Base-by-base conservation (phyloP, 2,888 invertebrate genomes). In the Tetranychus truncatus region DNA sequence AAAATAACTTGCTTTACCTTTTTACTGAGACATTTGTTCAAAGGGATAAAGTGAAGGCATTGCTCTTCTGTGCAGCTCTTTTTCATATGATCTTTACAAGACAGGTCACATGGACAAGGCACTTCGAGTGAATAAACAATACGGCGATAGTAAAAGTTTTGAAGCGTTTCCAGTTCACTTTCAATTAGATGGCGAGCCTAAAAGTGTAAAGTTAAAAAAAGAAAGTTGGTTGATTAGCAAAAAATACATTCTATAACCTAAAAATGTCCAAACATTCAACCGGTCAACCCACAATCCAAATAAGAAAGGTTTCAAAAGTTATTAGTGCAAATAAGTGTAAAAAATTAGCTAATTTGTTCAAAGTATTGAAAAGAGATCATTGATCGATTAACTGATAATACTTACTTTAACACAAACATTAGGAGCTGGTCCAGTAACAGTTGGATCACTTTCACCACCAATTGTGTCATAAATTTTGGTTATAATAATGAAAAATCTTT, bases 11-110 rank as follows among this genome's bases (percentile, higher is more conserved):
- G 66, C 45, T 71, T 76, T 75, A 83, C 84, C 80, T 83, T 83
- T 77, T 82, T 83, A 18, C 82, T 78, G n/a, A 84, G 79, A 79
- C 84, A 84, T 75, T 84, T 83, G 78, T 84, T 83, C 7, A 84
- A 80, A 75, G 82, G 80, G 21, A 84, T 79, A 77, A 84, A 83
- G 80, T 84, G 84, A 9, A 82, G 76, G 78, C 84, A 84, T 3
- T 79, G 76, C 46, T 81, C 80, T 44, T 82, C 78, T 2, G 76
- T 72, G 76, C 84, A 84, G 6, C 78, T 78, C 18, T 80, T 77
- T 6, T 77, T 76, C 73, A 80, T 78, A 78, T 84, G 84, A 18
- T 78, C 72, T 74, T 79, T 77, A 78, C 84, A 84, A 6, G 79
- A 78, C 75, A 80, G 80, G n/a, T 80, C 82, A 79, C 84, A 84